Conservation (phyloP, 2,113 vertebrate species). For the Cheilinus undulatus region DNA sequence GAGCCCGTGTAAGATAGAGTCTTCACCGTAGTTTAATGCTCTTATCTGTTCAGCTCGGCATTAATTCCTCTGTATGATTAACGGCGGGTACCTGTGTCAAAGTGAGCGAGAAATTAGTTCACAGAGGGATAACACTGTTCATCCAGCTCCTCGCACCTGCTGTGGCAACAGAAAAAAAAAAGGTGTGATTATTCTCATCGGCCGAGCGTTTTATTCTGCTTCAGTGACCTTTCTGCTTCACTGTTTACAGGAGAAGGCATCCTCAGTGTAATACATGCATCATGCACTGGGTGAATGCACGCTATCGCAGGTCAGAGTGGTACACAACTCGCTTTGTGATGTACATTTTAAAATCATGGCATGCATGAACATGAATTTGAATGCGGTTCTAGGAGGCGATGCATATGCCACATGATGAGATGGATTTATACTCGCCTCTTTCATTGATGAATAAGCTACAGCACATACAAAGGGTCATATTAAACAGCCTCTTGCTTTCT, state of each 20-base stretch:
- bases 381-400: slow-evolving; percentile 40
- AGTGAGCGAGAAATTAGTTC: slow-evolving; percentile 57
- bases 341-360: slow-evolving; percentile 52
- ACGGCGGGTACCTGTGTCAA: slow-evolving; percentile 43
- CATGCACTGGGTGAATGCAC: slow-evolving; percentile 25
- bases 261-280: slow-evolving; percentile 41
- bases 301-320: slow-evolving; percentile 7
- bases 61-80: slow-evolving; percentile 64
- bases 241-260: slow-evolving; percentile 35
- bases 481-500: slow-evolving; percentile 55
- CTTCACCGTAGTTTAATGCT: slow-evolving; percentile 61
- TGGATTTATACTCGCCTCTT: slow-evolving; percentile 49
- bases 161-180: slow-evolving; percentile 22
- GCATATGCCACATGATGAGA: slow-evolving; percentile 68
- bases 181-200: slow-evolving; percentile 71
- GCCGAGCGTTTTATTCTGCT: slow-evolving; percentile 62
- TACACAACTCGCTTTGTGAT: slow-evolving; percentile 4
- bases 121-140: slow-evolving; percentile 39
- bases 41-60: slow-evolving; percentile 60
- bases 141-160: slow-evolving; percentile 47
- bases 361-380: slow-evolving; percentile 55
- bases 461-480: slow-evolving; percentile 61
- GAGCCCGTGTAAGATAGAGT: slow-evolving; percentile 68
- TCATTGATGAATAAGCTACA: slow-evolving; percentile 56
- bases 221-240: slow-evolving; percentile 56